Evolutionary conservation across 1,140 invertebrate species (phyloP), one percentile per base, ranked within the genome.

Genomic region (Drosophila dunni): DNA sequence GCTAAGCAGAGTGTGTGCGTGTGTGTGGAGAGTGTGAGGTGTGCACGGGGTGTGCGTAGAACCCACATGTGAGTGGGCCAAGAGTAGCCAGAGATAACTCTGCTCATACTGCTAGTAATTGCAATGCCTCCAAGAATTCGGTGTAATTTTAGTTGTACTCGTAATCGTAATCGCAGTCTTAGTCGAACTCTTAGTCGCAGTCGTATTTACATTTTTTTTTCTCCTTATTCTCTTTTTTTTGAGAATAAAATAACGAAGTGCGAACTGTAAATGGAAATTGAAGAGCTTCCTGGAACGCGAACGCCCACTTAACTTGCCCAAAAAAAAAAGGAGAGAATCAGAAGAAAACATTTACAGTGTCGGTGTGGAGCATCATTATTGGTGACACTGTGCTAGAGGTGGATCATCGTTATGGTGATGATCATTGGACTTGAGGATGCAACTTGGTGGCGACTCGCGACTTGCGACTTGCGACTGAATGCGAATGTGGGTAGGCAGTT

Each of bases 241-340:
- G 24, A 29, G 6, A 29, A 61, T 48, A 24, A 48, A 48, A 48
- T 48, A 48, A 48, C 48, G 48, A 24, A 20, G 46, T 46, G 45
- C 45, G 63, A 84, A 86, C 79, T 86, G 81, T 85, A 85, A 86
- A 83, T 65, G 54, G 64, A 62, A 70, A 79, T 65, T 86, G 75
- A 78, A 85, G 75, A 75, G 82, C 60, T 85, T 85, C 81, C 71
- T 69, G 79, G 81, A 85, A 85, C 75, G 84, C 80, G 70, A 62
- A 78, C 70, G 75, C 79, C 73, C 82, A 86, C 82, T 85, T 86
- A 66, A 82, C 73, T 75, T 73, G 66, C 75, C 75, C 66, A 63
- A 85, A 85, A 82, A 62, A 62, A 74, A 62, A 50, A 29, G 24
- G 24, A 29, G 24, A 29, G 24, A 29, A 29, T 4, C 0, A 29